phyloP scores from a whole-genome alignment of 2,797 vertebrate genomes.

The Columba guinea region DNA sequence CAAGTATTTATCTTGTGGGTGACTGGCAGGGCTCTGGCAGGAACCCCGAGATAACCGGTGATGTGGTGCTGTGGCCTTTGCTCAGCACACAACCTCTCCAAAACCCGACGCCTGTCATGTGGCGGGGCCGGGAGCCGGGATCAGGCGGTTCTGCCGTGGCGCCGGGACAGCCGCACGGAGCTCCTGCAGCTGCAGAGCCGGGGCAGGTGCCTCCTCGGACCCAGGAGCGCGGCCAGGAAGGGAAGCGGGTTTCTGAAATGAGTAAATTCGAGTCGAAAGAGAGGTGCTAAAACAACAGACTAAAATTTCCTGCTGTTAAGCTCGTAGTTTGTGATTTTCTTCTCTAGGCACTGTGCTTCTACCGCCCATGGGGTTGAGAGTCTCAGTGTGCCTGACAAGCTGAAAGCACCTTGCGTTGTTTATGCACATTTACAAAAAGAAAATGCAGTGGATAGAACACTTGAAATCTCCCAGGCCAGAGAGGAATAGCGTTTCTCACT shows the following conservation, averaged over 20 bases:
- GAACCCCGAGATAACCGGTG: background rate
- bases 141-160: background rate
- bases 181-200: background rate
- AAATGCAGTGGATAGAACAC: background rate
- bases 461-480: background rate
- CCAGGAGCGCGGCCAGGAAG: background rate
- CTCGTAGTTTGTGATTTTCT: background rate
- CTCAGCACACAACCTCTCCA: background rate
- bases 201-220: background rate
- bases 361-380: fast-evolving
- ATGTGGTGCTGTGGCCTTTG: background rate
- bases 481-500: background rate
- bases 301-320: background rate
- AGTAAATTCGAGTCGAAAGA: background rate
- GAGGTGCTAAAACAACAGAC: background rate
- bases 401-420: background rate
- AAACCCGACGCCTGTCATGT: background rate
- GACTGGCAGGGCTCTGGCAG: background rate
- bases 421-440: background rate
- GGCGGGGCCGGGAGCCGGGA: background rate
- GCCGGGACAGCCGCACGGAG: background rate
- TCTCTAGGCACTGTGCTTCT: background rate
- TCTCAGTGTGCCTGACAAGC: background rate
- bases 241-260: background rate
- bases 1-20: background rate